Base-by-base conservation (phyloP, 1,140 invertebrate genomes). In the Drosophila arizonae region DNA sequence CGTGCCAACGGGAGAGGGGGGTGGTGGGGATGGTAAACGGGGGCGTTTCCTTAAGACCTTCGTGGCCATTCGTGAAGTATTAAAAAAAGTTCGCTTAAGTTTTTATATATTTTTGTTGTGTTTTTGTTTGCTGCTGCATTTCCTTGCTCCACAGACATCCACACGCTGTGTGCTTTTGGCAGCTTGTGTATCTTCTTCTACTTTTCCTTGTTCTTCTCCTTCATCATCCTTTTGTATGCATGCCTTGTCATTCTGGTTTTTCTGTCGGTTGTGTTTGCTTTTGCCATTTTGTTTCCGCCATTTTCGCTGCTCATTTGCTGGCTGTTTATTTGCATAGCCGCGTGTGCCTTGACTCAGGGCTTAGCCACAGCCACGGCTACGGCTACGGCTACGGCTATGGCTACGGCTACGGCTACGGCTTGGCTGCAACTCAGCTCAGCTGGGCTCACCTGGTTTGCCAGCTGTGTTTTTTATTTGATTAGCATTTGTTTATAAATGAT, bases 401-500 rank as follows among this genome's bases (percentile, higher is more conserved):
- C 57, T 48, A 54, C 24, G 28, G 28, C 51, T 48, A 48, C 36
- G 52, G 46, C 54, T n/a, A 28, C 41, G 39, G 28, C 67, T 57
- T 51, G 57, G 68, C 68, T 64, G 4, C 45, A 56, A 63, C 54
- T 72, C 48, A 72, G 63, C 55, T 73, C 51, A 61, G 41, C 41
- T 17, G 48, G 57, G 69, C 55, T 73, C 51, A 61, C 21, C 17
- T 50, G 45, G 17, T 26, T 36, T 17, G 13, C 8, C 26, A 30
- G 45, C 48, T 58, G 58, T 86, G 57, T 86, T 67, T 79, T 88
- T 88, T 88, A 84, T 88, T 84, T 87, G 79, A 84, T 87, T 87
- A 88, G 79, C 82, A 87, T 87, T 89, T 87, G 82, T 87, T 87
- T 88, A 81, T 84, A 88, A 87, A 87, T 87, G 84, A 87, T 87